A percentile compares a stretch with the other conserved stretches of the same genome.
Conservation (phyloP, 2,888 invertebrate species). For the Mechanitis messenoides region DNA sequence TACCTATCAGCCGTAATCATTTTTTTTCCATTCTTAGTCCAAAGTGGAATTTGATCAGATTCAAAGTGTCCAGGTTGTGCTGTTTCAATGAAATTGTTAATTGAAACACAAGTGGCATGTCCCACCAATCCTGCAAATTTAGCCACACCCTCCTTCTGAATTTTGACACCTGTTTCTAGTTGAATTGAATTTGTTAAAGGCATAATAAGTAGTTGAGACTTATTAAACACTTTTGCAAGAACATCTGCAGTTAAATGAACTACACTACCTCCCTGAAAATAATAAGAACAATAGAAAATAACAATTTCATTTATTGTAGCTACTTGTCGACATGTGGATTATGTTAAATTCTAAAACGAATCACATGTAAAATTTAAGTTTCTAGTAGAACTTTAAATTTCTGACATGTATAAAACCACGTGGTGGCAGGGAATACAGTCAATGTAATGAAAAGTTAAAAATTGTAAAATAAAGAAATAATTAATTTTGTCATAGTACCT, state of each 20-base stretch:
- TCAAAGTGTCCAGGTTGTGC: conserved; percentile 85
- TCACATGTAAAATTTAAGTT: too few species aligned
- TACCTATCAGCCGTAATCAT: conserved; percentile 78
- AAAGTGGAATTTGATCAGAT: conserved; percentile 82
- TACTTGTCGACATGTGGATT: too few species aligned
- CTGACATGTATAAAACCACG: background rate
- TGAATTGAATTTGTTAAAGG: conserved; percentile 82
- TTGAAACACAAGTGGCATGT: conserved; percentile 69
- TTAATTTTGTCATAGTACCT: conserved; percentile 59
- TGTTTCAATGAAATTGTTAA: conserved; percentile 82
- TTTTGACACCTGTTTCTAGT: conserved; percentile 79
- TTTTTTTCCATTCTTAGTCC: conserved; percentile 86
- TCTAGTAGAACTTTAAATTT: too few species aligned
- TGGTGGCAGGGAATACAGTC: background rate
- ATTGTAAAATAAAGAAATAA: background rate
- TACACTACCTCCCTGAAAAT: conserved; percentile 84
- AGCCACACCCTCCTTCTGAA: conserved; percentile 79
- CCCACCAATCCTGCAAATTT: conserved; percentile 81
- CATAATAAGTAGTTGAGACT: conserved; percentile 81
- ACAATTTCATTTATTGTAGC: background rate
- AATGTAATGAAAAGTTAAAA: background rate
- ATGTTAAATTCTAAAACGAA: too few species aligned
- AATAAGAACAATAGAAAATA: conserved; percentile 29
- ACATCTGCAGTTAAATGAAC: conserved; percentile 89
- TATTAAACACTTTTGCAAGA: conserved; percentile 78